phyloP scores from a whole-genome alignment of 2,113 vertebrate genomes.

The Pogona vitticeps region DNA sequence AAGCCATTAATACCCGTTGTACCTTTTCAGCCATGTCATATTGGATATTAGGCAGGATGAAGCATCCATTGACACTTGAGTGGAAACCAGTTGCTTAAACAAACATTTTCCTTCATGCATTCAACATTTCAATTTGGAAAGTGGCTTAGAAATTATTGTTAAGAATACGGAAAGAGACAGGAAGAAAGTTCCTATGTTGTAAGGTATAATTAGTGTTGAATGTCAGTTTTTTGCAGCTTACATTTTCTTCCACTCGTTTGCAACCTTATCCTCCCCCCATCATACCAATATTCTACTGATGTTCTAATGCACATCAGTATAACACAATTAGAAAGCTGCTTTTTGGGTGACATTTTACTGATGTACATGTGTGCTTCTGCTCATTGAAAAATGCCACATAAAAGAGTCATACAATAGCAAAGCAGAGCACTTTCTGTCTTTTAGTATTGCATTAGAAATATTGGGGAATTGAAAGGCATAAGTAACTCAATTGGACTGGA shows the following conservation, averaged over 20 bases:
- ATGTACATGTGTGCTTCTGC: no score
- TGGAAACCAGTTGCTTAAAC: constrained; percentile 34
- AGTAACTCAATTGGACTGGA: no score
- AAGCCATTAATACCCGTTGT: constrained; percentile 36
- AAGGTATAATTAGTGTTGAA: not conserved
- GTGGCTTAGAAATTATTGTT: not conserved
- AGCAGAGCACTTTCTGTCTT: no score
- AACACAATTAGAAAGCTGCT: not conserved
- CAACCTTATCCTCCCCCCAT: no score
- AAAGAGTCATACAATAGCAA: no score
- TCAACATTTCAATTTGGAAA: not conserved
- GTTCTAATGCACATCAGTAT: no score
- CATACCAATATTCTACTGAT: not conserved
- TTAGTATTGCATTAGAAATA: no score
- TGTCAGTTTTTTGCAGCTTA: not conserved
- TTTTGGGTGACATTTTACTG: no score
- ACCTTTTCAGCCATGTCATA: constrained; percentile 46
- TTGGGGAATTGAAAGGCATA: no score
- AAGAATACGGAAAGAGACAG: not conserved
- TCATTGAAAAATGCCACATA: no score
- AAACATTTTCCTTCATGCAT: constrained; percentile 32
- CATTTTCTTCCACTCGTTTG: not conserved
- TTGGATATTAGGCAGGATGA: constrained; percentile 13
- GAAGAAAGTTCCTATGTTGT: not conserved
- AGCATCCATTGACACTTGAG: constrained; percentile 26